phyloP scores from a whole-genome alignment of 1,140 invertebrate species.

The Samia ricini region DNA sequence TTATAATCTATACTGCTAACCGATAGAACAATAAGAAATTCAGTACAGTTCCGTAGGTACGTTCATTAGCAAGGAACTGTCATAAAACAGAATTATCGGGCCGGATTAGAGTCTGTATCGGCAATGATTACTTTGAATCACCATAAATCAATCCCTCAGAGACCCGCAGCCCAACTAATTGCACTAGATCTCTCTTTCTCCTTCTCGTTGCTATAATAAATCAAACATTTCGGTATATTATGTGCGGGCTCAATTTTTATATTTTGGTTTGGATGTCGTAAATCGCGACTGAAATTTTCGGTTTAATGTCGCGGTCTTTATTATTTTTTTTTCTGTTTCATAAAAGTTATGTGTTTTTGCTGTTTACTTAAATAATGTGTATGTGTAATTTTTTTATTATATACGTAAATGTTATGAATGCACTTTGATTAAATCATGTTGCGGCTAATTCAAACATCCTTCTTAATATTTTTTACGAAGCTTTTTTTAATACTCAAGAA shows the following conservation, averaged over 20 bases:
- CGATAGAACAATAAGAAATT: constrained; percentile 36
- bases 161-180: constrained; percentile 62
- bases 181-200: constrained; percentile 54
- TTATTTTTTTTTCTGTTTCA: constrained; percentile 1
- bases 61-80: constrained; percentile 42
- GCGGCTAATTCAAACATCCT: background rate
- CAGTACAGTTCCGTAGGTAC: constrained; percentile 35
- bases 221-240: constrained; percentile 56
- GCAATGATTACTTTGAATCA: constrained; percentile 64
- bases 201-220: constrained; percentile 50
- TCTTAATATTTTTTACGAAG: background rate
- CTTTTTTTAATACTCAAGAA: background rate
- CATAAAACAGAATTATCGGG: constrained; percentile 56
- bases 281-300: constrained; percentile 39
- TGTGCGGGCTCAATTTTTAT: constrained; percentile 53
- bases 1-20: background rate
- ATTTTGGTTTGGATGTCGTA: constrained; percentile 34
- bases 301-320: constrained; percentile 31
- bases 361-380: background rate
- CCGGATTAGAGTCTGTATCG: constrained; percentile 51
- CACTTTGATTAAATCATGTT: background rate
- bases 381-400: background rate
- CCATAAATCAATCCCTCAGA: constrained; percentile 68
- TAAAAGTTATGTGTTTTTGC: background rate
- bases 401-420: background rate